A percentile compares a stretch with the other conserved stretches of the same genome.
These are phyloP conservation scores for Gobius niger DNA, from an alignment of 2,113 vertebrate genomes.

Conservation along the genomic window DNA sequence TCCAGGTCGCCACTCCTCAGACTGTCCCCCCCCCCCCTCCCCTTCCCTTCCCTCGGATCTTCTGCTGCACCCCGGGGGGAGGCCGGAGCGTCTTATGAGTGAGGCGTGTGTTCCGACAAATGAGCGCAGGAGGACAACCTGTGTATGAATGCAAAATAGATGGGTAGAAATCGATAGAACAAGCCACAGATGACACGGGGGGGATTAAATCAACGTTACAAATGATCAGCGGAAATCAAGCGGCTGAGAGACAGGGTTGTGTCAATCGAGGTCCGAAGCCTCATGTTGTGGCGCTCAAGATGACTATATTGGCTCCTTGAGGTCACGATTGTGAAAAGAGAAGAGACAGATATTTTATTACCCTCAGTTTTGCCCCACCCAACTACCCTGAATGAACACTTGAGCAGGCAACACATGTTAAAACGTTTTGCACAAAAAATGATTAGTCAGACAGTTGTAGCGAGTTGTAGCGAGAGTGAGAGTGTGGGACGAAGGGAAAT, in stretches of 20 bases:
- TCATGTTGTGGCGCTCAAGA: no score
- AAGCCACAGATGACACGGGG: not conserved
- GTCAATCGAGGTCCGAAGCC: not conserved
- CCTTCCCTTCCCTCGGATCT: not conserved
- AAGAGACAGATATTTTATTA: no score
- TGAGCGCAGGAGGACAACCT: conserved; percentile 36
- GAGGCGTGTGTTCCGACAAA: conserved; percentile 56
- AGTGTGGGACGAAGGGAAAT: no score
- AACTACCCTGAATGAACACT: no score
- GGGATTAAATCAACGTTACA: not conserved
- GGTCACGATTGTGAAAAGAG: no score
- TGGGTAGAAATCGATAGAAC: conserved; percentile 41
- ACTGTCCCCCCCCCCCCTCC: not conserved
- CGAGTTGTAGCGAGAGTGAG: no score
- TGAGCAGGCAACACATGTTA: no score
- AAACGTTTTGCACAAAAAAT: no score
- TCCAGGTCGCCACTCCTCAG: not conserved
- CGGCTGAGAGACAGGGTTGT: not conserved
- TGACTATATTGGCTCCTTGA: no score
- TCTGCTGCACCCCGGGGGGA: conserved; percentile 4
- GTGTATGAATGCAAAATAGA: conserved; percentile 53
- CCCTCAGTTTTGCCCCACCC: no score
- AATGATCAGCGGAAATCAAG: not conserved
- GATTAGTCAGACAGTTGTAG: no score
- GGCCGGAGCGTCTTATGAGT: conserved; percentile 24